Evolutionary conservation across 1,140 invertebrate species (phyloP), one percentile per base, ranked within the genome.

Genomic region (Lutraria rhynchaena): DNA sequence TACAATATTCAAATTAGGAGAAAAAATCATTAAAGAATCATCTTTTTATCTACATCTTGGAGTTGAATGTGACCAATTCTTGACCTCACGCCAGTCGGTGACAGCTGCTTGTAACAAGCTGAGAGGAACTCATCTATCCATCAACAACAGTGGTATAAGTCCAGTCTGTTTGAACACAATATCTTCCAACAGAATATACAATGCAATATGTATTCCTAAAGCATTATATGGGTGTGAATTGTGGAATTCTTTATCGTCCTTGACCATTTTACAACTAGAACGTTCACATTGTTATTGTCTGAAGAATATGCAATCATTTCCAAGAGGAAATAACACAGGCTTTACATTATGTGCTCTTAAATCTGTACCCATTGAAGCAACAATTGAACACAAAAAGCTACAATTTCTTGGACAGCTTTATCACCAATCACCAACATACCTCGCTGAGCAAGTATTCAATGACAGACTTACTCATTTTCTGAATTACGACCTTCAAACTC

Each of bases 351-450:
- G 19, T 13, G 9, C 33, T 0, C 22, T 57, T 3, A 4, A 57
- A n/a, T n/a, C 41, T 0, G 1, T 22, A 7, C n/a, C 19, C 15
- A 71, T 71, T n/a, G 69, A 71, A 35, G 37, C 27, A 0, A 57
- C 57, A 24, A 69, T 69, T 29, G 69, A 71, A 24, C 41, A 33
- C 27, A 55, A 17, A 57, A 71, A 71, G 19, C 51, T 71, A 0
- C 65, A 69, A 29, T 57, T 74, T 17, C 31, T 74, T 27, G 53
- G 71, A 0, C 71, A 74, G n/a, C n/a, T 74, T n/a, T 74, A 55
- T 29, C 3, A 37, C 5, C 46, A 60, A 3, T 33, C 33, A 27
- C 0, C 22, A 3, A 41, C 27, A 11, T 74, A 46, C 24, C 41
- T 74, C 0, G 57, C 53, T 1, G 60, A 74, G n/a, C 33, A 29